phyloP scores from a whole-genome alignment of 2,888 invertebrate species.

The Cistogaster globosa region DNA sequence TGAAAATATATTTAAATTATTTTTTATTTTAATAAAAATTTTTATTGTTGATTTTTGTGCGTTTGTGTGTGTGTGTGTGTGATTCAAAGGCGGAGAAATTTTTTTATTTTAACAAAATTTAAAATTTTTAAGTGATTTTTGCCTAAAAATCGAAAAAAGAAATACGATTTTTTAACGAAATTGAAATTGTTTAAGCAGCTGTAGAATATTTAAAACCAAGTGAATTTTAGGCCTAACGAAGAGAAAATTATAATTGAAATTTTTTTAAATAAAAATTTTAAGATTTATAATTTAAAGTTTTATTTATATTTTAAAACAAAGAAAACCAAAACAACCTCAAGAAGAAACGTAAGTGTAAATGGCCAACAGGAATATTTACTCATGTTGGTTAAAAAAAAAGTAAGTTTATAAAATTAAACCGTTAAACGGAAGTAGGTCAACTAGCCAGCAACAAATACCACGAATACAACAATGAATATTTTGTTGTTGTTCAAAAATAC shows the following conservation, averaged over 20 bases:
- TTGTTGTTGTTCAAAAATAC: slow-evolving; percentile 30
- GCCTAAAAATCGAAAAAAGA: slow-evolving; percentile 9
- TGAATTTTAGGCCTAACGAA: neutral
- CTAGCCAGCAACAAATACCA: slow-evolving; percentile 15
- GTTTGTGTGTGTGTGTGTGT: slow-evolving; percentile 33
- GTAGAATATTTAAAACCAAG: neutral
- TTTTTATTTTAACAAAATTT: slow-evolving; percentile 45
- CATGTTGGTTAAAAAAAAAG: slow-evolving; percentile 15
- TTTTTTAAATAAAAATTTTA: slow-evolving; percentile 8
- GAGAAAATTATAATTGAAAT: neutral
- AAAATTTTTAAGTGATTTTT: slow-evolving; percentile 36
- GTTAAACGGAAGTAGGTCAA: slow-evolving; percentile 69
- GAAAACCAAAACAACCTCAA: slow-evolving; percentile 7
- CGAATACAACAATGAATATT: neutral
- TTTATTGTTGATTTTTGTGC: slow-evolving; percentile 7
- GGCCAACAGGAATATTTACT: slow-evolving; percentile 28
- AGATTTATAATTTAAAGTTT: neutral
- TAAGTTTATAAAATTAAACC: slow-evolving; percentile 55
- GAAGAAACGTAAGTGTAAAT: slow-evolving; percentile 54
- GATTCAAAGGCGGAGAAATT: slow-evolving; percentile 62
- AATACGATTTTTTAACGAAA: slow-evolving; percentile 3
- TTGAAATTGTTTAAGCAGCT: neutral
- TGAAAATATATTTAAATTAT: slow-evolving; percentile 59
- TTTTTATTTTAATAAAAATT: slow-evolving; percentile 19
- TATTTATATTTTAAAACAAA: neutral